Conservation (phyloP, 2,113 vertebrate genomes). For the Nibea albiflora region DNA sequence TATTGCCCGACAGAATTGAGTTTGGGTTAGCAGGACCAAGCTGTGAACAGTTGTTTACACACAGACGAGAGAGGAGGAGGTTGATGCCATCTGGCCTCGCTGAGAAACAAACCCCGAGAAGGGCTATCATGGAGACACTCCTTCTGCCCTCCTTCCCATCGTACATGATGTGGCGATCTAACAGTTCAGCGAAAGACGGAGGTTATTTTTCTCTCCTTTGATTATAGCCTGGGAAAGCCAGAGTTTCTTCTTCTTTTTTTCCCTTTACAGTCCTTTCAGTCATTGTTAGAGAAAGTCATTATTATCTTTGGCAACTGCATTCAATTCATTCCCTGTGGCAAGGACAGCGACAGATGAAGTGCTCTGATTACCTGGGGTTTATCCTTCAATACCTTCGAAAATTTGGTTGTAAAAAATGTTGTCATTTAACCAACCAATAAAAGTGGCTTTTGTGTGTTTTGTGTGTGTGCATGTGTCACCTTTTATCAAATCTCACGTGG, state of each 20-base stretch:
- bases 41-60: slow-evolving; percentile 63
- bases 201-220: slow-evolving; percentile 27
- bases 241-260: slow-evolving; percentile 5
- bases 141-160: slow-evolving; percentile 40
- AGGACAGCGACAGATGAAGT: slow-evolving; percentile 54
- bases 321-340: slow-evolving; percentile 47
- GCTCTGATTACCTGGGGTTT: slow-evolving; percentile 42
- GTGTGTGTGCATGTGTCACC: background rate
- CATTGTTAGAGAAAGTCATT: slow-evolving; percentile 57
- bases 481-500: slow-evolving; percentile 8
- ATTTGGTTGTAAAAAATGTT: slow-evolving; percentile 12
- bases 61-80: slow-evolving; percentile 52
- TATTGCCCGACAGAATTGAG: slow-evolving; percentile 29
- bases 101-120: slow-evolving; percentile 37
- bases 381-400: slow-evolving; percentile 32
- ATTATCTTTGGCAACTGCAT: slow-evolving; percentile 49
- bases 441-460: background rate
- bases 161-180: slow-evolving; percentile 28
- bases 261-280: slow-evolving; percentile 23
- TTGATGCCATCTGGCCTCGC: slow-evolving; percentile 66
- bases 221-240: slow-evolving; percentile 31
- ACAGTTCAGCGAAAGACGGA: slow-evolving; percentile 17
- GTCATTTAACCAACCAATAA: background rate
- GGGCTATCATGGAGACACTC: slow-evolving; percentile 22
- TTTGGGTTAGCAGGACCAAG: slow-evolving; percentile 39